These are phyloP conservation scores for Heliconius charithonia DNA, from an alignment of 2,888 invertebrate species.

Conservation along the genomic window DNA sequence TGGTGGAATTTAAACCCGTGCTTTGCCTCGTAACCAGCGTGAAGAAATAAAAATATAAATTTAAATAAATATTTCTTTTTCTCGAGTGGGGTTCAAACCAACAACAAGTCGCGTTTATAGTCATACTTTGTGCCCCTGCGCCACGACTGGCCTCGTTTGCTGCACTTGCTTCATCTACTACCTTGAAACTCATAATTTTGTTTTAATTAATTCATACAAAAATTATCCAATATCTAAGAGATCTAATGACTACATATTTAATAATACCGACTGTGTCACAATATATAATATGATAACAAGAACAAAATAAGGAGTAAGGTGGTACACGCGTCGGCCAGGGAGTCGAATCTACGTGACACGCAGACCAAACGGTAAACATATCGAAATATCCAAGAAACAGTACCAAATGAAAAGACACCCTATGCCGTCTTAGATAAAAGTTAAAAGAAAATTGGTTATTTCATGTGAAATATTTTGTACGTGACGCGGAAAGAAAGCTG, in stretches of 20 bases:
- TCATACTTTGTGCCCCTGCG: too few relatives aligned
- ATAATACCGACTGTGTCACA: slow-evolving; percentile 63
- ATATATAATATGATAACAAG: slow-evolving; percentile 72
- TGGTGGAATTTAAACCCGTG: too few relatives aligned
- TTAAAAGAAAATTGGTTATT: slow-evolving; percentile 40
- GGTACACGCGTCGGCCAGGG: slow-evolving; percentile 65
- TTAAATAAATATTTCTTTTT: too few relatives aligned
- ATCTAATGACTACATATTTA: slow-evolving; percentile 64
- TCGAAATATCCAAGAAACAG: slow-evolving; percentile 52
- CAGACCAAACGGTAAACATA: slow-evolving; percentile 65
- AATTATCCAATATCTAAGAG: not conserved
- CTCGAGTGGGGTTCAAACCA: too few relatives aligned
- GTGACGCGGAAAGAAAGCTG: slow-evolving; percentile 67
- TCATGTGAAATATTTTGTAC: slow-evolving; percentile 57
- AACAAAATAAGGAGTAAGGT: slow-evolving; percentile 72
- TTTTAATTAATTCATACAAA: not conserved
- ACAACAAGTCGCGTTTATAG: too few relatives aligned
- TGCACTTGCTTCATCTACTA: too few relatives aligned
- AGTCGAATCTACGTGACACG: slow-evolving; percentile 75
- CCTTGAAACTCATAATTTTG: too few relatives aligned
- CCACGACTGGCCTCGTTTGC: too few relatives aligned
- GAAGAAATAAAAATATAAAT: too few relatives aligned
- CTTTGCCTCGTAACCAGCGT: too few relatives aligned
- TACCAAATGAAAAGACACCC: slow-evolving; percentile 35
- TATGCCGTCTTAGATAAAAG: slow-evolving; percentile 51